Percentiles rank a stretch among this genome's conserved stretches.
phyloP scores from a whole-genome alignment of 2,888 invertebrate species.

The Cordilura impudica region DNA sequence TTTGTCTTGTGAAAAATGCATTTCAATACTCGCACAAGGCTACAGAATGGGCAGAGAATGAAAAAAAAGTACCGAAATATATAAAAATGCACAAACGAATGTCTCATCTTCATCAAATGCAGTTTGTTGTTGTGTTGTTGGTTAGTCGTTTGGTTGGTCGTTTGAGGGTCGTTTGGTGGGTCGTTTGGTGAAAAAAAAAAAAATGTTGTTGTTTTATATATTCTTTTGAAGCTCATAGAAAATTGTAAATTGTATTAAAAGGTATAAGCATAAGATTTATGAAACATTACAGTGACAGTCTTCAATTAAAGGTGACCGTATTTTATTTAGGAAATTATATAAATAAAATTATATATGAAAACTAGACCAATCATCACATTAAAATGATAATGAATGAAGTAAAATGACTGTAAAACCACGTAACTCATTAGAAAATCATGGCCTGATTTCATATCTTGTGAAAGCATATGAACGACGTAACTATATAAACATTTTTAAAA shows the following conservation, averaged over 20 bases:
- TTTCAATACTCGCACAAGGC: slow-evolving; percentile 19
- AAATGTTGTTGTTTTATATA: neutral
- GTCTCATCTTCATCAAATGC: slow-evolving; percentile 48
- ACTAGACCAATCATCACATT: too few relatives aligned
- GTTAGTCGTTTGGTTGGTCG: neutral
- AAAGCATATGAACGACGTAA: too few relatives aligned
- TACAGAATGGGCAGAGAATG: neutral
- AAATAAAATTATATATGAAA: too few relatives aligned
- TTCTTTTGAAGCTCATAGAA: slow-evolving; percentile 32
- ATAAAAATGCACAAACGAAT: neutral
- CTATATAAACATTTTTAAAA: too few relatives aligned
- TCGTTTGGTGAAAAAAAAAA: neutral
- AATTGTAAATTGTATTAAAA: slow-evolving; percentile 47
- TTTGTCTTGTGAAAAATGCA: slow-evolving; percentile 39
- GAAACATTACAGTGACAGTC: slow-evolving; percentile 7
- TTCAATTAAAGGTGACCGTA: slow-evolving; percentile 10
- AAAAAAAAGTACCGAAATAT: neutral
- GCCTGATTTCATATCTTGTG: too few relatives aligned
- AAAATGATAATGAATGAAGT: too few relatives aligned
- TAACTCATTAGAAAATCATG: too few relatives aligned
- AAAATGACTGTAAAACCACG: too few relatives aligned
- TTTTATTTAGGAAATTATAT: too few relatives aligned
- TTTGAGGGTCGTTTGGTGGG: neutral
- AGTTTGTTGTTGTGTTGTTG: slow-evolving; percentile 22
- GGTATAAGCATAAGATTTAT: slow-evolving; percentile 19